Base-by-base conservation (phyloP, 2,797 vertebrate genomes). In the Urocyon cinereoargenteus region DNA sequence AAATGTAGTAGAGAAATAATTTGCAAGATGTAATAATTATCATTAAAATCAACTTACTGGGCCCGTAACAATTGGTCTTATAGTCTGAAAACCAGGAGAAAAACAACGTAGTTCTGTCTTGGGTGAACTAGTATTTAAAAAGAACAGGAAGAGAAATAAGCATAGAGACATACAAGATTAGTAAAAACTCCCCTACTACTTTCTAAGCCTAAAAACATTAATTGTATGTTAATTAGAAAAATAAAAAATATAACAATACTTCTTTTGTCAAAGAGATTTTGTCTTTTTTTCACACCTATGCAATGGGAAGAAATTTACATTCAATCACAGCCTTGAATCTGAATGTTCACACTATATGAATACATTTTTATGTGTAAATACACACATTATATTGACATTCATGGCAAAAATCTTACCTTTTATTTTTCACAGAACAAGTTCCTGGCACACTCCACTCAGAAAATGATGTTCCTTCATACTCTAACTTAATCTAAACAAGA, bases 391-490 rank as follows among this genome's bases (percentile, higher is more conserved):
- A 68, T 0, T 34, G 62, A 19, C 12, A 77, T 28, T 89, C 79
- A 88, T 0, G 31, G 31, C 34, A 49, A 95, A 95, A 83, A 92
- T 73, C 82, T 98, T 97, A 98, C 85, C 0, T 92, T 98, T 68
- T 75, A 31, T 95, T 22, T 97, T 55, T 12, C 78, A 93, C 1
- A 45, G 15, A 28, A 95, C 94, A 93, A 16, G 21, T 0, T 26
- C 6, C n/a, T 97, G 96, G 87, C 83, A 96, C n/a, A 21, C 40
- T 45, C 92, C 97, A 98, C n/a, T 93, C 31, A 45, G 2, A 49
- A 97, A 98, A 98, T 53, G 0, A 36, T 53, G 36, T 59, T 97
- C 96, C 97, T 96, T 98, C 93, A 90, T 98, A 97, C 64, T 97
- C 92, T 96, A 98, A 85, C 36, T 11, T 31, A 79, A 98, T 97